Conservation (phyloP, 2,113 vertebrate genomes). For the Poecilia latipinna region DNA sequence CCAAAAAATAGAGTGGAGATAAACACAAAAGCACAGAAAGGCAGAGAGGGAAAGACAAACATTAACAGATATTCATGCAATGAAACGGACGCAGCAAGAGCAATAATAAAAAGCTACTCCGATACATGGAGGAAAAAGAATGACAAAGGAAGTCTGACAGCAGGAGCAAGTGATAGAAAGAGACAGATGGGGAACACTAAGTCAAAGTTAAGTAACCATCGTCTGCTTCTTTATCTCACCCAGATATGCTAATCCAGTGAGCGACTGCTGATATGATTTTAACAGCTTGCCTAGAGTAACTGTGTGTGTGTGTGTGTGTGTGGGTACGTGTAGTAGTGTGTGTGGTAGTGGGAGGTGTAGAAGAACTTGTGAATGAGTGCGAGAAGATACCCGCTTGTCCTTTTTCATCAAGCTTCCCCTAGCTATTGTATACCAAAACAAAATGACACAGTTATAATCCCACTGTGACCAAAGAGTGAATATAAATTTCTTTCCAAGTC, state of each 20-base stretch:
- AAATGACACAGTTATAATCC: neutral
- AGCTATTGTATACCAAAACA: neutral
- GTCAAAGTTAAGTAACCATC: conserved; percentile 77
- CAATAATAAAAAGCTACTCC: conserved; percentile 45
- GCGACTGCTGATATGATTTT: conserved; percentile 71
- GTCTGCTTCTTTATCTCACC: conserved; percentile 72
- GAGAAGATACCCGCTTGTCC: conserved; percentile 32
- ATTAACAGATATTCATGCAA: conserved; percentile 51
- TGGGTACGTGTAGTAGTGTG: conserved; percentile 26
- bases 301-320: conserved; percentile 36
- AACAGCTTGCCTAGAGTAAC: conserved; percentile 65
- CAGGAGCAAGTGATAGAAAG: conserved; percentile 64
- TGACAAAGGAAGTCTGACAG: conserved; percentile 60
- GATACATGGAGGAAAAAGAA: conserved; percentile 22
- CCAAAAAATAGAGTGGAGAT: conserved; percentile 26
- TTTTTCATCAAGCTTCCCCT: conserved; percentile 60
- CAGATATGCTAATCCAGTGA: conserved; percentile 76
- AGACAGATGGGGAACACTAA: conserved; percentile 76
- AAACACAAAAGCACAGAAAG: conserved; percentile 16
- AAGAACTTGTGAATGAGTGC: conserved; percentile 32
- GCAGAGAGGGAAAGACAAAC: conserved; percentile 27
- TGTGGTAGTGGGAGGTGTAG: conserved; percentile 18
- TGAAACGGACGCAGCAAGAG: conserved; percentile 35
- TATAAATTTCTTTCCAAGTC: neutral
- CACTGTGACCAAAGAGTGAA: neutral